These are phyloP conservation scores for Sarcophaga caerulescens DNA, from an alignment of 2,888 invertebrate species.

Conservation along the genomic window DNA sequence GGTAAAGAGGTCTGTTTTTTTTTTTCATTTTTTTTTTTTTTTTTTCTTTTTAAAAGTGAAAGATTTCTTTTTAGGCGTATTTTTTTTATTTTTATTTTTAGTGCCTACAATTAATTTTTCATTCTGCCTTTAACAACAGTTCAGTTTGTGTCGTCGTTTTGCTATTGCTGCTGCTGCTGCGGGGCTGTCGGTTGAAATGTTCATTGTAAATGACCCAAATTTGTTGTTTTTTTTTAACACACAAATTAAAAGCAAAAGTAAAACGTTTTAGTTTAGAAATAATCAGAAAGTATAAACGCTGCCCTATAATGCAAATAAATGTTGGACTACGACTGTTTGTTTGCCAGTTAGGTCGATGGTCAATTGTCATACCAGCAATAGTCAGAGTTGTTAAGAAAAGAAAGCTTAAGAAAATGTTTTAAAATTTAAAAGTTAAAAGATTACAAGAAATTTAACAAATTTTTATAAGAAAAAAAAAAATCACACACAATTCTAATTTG, in stretches of 20 bases:
- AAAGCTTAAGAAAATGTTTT: no score
- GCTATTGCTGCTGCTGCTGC: background rate
- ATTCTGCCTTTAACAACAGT: slow-evolving; percentile 10
- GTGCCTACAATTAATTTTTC: slow-evolving; percentile 35
- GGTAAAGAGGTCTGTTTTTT: background rate
- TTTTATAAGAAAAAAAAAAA: no score
- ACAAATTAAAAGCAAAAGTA: slow-evolving; percentile 45
- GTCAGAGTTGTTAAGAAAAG: no score
- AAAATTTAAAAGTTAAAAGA: no score
- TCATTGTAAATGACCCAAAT: slow-evolving; percentile 54
- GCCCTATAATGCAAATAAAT: background rate
- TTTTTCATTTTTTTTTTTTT: no score
- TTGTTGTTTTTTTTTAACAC: slow-evolving; percentile 7
- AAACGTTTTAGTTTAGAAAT: slow-evolving; percentile 39
- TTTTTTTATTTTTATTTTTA: background rate
- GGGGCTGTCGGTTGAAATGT: background rate
- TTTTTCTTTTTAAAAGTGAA: no score
- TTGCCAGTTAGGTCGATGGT: no score
- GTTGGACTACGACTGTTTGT: background rate
- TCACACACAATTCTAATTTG: no score
- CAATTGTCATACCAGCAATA: no score
- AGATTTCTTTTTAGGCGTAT: background rate
- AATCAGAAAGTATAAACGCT: slow-evolving; percentile 43
- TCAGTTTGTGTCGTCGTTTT: background rate
- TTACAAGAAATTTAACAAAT: no score